Evolutionary conservation across 2,797 vertebrate genomes (phyloP).

Genomic region (Typhlichthys eigenmanni): DNA sequence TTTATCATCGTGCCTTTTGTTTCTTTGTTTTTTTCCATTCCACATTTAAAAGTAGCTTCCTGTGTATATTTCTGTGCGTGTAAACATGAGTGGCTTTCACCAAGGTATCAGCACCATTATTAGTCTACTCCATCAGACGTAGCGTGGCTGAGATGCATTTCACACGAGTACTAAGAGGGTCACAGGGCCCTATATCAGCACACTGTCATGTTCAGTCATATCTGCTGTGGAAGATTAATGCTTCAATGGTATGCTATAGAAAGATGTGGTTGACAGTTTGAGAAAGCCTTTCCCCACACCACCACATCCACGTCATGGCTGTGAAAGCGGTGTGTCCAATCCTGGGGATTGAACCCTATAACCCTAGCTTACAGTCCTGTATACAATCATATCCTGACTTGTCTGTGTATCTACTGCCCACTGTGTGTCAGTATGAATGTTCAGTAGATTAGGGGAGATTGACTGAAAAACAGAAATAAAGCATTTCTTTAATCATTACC

Average conservation of each 20-base stretch:
- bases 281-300: too few relatives aligned
- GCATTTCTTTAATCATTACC: neutral
- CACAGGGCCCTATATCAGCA: neutral
- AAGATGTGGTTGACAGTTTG: too few relatives aligned
- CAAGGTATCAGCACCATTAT: slow-evolving; percentile 15
- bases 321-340: slow-evolving; percentile 22
- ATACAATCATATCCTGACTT: slow-evolving; percentile 2
- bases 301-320: too few relatives aligned
- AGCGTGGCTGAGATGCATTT: slow-evolving; percentile 28
- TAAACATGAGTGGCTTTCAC: slow-evolving; percentile 24
- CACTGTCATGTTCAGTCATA: slow-evolving; percentile 16
- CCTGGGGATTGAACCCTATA: too few relatives aligned
- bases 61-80: neutral
- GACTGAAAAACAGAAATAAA: too few relatives aligned
- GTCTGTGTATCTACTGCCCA: slow-evolving; percentile 7
- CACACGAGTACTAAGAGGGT: slow-evolving; percentile 4
- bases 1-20: slow-evolving; percentile 29
- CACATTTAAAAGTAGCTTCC: slow-evolving; percentile 43
- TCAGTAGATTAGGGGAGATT: too few relatives aligned
- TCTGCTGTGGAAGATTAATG: slow-evolving; percentile 9
- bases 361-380: too few relatives aligned
- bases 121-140: slow-evolving; percentile 10
- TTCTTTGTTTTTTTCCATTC: slow-evolving; percentile 1
- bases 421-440: too few relatives aligned
- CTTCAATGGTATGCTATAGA: too few relatives aligned